phyloP scores from a whole-genome alignment of 2,113 vertebrate genomes.

The Myodes glareolus region DNA sequence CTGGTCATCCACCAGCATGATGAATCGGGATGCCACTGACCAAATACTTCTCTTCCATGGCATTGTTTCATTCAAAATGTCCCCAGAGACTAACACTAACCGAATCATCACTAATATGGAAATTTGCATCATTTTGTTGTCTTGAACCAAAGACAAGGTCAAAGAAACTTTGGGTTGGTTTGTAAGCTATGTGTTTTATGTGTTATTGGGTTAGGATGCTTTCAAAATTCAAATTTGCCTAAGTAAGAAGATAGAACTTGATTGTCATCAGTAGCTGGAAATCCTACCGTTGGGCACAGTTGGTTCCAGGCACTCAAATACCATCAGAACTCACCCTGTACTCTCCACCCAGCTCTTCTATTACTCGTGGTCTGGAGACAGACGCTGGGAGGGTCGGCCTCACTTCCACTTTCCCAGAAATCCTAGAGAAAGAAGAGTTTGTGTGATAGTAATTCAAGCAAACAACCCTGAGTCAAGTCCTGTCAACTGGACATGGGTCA shows the following conservation, averaged over 20 bases:
- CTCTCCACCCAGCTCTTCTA: background rate
- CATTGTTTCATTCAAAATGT: background rate
- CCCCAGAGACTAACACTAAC: background rate
- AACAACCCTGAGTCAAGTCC: background rate
- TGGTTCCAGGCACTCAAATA: background rate
- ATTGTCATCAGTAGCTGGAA: background rate
- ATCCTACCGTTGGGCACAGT: background rate
- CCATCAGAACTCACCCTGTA: background rate
- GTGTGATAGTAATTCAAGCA: background rate
- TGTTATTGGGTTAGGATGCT: background rate
- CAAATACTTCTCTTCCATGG: background rate
- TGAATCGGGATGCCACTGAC: background rate
- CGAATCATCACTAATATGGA: background rate
- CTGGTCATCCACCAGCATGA: background rate
- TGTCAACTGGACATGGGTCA: background rate
- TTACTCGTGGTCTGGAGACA: background rate
- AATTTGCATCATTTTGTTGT: background rate
- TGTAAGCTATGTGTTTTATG: background rate
- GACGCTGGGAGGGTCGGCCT: background rate
- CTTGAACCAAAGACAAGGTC: background rate
- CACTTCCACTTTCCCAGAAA: background rate
- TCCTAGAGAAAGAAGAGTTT: background rate
- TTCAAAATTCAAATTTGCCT: background rate
- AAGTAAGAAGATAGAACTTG: background rate
- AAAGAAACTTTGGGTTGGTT: background rate